phyloP scores from a whole-genome alignment of 2,113 vertebrate species.

The Ranitomeya imitator region DNA sequence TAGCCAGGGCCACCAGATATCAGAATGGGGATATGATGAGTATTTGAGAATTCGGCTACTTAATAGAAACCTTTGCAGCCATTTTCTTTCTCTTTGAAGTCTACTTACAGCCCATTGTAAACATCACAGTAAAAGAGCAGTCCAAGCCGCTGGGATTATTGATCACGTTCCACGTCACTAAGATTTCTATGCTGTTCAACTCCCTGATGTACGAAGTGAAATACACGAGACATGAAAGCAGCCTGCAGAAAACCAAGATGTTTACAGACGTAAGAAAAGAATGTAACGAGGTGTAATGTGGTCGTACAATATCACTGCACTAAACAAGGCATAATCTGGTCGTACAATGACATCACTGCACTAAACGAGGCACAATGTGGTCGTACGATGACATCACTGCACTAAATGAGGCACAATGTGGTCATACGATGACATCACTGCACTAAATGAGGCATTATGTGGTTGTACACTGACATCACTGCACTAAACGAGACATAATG shows the following conservation, averaged over 20 bases:
- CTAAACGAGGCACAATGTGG: too few relatives aligned
- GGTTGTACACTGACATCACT: too few relatives aligned
- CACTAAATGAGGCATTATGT: too few relatives aligned
- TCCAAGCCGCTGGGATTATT: background rate
- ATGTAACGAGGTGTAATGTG: background rate
- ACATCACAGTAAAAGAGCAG: conserved; percentile 8
- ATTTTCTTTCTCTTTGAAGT: conserved; percentile 18
- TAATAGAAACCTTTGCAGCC: background rate
- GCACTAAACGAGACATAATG: too few relatives aligned
- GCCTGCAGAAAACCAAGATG: background rate
- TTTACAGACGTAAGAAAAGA: background rate
- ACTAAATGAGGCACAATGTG: background rate
- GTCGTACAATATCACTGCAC: background rate
- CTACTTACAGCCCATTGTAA: conserved; percentile 18
- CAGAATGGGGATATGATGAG: too few relatives aligned
- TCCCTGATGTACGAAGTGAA: background rate
- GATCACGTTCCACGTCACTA: background rate
- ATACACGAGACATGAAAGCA: background rate
- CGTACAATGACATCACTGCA: too few relatives aligned
- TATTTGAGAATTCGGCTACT: too few relatives aligned
- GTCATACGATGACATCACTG: too few relatives aligned
- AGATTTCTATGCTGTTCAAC: too few relatives aligned
- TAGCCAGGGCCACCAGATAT: too few relatives aligned
- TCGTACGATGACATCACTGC: background rate
- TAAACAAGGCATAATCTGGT: too few relatives aligned